These are phyloP conservation scores for Drosophila peninsularis DNA, from an alignment of 2,888 invertebrate species.

Conservation along the genomic window DNA sequence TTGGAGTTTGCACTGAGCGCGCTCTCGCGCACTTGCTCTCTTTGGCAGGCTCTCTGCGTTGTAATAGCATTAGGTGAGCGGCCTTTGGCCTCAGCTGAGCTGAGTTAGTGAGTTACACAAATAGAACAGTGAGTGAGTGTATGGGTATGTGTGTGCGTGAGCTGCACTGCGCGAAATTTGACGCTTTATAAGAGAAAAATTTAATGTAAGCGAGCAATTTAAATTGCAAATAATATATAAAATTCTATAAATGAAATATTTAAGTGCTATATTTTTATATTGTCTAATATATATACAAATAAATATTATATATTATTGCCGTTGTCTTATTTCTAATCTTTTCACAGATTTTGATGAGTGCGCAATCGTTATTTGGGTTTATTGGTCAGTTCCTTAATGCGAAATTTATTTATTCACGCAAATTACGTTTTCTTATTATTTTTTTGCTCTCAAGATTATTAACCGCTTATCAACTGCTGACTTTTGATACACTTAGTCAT, in stretches of 20 bases:
- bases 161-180: constrained; percentile 28
- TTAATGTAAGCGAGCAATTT: not conserved
- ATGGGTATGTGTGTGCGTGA: constrained; percentile 4
- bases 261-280: not conserved
- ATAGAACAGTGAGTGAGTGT: constrained; percentile 18
- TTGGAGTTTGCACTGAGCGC: constrained; percentile 7
- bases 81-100: constrained; percentile 29
- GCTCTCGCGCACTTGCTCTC: constrained; percentile 7
- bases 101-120: constrained; percentile 20
- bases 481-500: constrained; percentile 27
- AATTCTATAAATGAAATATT: not conserved
- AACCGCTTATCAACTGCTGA: not conserved
- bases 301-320: too few species aligned
- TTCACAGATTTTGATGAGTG: constrained; percentile 15
- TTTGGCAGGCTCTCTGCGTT: constrained; percentile 3
- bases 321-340: constrained; percentile 6
- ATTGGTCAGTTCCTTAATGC: constrained; percentile 26
- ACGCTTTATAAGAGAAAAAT: not conserved
- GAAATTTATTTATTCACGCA: constrained; percentile 1
- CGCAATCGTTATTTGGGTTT: not conserved
- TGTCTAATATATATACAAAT: not conserved
- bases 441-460: constrained; percentile 18
- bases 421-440: constrained; percentile 1
- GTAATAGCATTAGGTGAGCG: constrained; percentile 9
- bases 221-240: not conserved